phyloP scores from a whole-genome alignment of 2,113 vertebrate species.

The Laterallus jamaicensis region DNA sequence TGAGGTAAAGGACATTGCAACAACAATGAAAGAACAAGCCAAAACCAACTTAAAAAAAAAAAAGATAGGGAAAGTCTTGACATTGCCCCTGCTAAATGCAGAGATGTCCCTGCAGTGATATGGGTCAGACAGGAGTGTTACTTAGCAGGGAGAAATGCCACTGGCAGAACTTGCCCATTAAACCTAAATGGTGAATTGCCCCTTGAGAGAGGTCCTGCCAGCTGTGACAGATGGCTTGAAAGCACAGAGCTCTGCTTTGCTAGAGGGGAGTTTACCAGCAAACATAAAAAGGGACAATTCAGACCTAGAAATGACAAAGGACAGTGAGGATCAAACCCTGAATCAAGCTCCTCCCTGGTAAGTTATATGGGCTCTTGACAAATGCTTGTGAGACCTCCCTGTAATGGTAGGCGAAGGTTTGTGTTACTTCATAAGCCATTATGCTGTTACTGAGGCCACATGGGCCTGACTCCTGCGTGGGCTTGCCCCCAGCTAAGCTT shows the following conservation, averaged over 20 bases:
- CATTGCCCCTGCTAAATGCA: not conserved
- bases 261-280: not conserved
- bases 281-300: not conserved
- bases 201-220: not conserved
- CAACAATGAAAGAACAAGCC: not conserved
- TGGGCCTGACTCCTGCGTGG: not conserved
- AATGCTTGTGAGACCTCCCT: not conserved
- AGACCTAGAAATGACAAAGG: not conserved
- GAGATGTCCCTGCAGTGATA: not conserved
- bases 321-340: not conserved
- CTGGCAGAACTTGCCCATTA: not conserved
- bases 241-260: not conserved
- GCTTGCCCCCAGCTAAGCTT: not conserved
- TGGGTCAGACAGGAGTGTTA: not conserved
- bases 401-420: not conserved
- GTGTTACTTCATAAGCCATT: not conserved
- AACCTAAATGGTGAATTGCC: not conserved
- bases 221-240: not conserved
- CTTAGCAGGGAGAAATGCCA: not conserved
- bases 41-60: not conserved
- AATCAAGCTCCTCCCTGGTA: rapidly evolving
- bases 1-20: not conserved
- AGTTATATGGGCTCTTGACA: not conserved
- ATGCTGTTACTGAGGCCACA: not conserved
- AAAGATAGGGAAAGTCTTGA: not conserved